Evolutionary conservation across 2,888 invertebrate species (phyloP), one percentile per base, ranked within the genome.

Genomic region (Alloplasta piceator): DNA sequence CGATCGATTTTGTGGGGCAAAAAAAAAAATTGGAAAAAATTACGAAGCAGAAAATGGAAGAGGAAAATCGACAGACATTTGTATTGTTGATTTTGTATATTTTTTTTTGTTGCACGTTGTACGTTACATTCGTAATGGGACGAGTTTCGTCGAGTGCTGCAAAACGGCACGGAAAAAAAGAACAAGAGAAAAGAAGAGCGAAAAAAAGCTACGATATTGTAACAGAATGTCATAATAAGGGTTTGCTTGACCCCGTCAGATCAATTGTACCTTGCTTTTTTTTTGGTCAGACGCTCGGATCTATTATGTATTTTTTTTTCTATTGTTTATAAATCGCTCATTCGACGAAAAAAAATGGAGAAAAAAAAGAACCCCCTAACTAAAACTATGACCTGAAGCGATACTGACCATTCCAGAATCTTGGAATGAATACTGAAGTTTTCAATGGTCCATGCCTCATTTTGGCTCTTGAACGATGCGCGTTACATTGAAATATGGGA

Each of bases 361-460:
- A 36, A 39, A 64, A 71, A 75, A 74, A 77, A 72, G 79, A 75
- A 46, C 16, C 66, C 26, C 26, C 26, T 26, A 26, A 26, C 70
- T 75, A 77, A 48, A 61, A 68, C 71, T 48, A 83, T 76, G 81
- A 82, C 76, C 85, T 81, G 80, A 67, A 83, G 78, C 73, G 82
- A 82, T 80, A 80, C 82, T 79, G 86, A 83, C 82, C 86, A 83
- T 84, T 83, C 85, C 85, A 85, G 82, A 85, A 73, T 81, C 85
- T 82, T 89, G 89, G 89, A 90, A 90, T 89, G 90, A 90, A 89
- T 89, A 89, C 89, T 89, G 89, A 86, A 87, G 84, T 86, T 86
- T 85, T 83, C 84, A 84, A 86, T 84, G 88, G 87, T 85, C 85
- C 85, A 83, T 84, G 85, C 83, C 85, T 86, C 83, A 84, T 84